Conservation (phyloP, 1,140 invertebrate species). For the Drosophila nasuta region DNA sequence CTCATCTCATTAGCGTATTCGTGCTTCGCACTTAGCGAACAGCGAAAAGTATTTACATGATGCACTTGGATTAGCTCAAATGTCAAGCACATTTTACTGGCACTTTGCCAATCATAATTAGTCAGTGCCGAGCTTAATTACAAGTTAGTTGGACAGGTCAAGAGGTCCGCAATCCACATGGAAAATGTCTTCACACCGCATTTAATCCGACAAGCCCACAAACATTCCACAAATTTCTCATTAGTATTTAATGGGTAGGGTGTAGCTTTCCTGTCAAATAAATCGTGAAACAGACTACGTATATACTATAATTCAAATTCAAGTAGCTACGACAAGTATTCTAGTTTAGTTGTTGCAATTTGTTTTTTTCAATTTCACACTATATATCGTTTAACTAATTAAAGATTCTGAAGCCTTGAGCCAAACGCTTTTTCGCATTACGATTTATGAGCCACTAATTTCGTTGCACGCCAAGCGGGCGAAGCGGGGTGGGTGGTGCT, state of each 20-base stretch:
- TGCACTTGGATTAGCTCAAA: background rate
- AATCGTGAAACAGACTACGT: background rate
- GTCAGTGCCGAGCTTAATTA: conserved; percentile 31
- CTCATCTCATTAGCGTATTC: background rate
- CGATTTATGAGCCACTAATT: conserved; percentile 44
- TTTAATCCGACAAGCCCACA: conserved; percentile 2
- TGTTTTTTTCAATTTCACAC: background rate
- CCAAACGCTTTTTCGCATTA: conserved; percentile 50
- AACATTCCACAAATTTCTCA: background rate
- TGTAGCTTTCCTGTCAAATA: background rate
- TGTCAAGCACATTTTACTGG: conserved; percentile 4
- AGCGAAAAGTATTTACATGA: background rate
- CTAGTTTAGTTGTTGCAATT: background rate
- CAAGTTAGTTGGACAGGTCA: conserved; percentile 7
- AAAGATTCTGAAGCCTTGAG: conserved; percentile 1
- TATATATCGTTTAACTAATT: background rate
- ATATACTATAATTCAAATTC: background rate
- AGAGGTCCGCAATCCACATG: background rate
- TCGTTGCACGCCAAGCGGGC: background rate
- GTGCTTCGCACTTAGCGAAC: background rate
- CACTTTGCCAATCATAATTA: conserved; percentile 39
- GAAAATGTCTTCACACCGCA: conserved; percentile 6
- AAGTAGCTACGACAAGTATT: background rate
- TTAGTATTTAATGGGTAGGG: background rate
- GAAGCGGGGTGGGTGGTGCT: background rate